Percentiles rank a stretch among this genome's conserved stretches.
These are phyloP conservation scores for Lordiphosa mommai DNA, from an alignment of 1,140 invertebrate species.

Conservation along the genomic window DNA sequence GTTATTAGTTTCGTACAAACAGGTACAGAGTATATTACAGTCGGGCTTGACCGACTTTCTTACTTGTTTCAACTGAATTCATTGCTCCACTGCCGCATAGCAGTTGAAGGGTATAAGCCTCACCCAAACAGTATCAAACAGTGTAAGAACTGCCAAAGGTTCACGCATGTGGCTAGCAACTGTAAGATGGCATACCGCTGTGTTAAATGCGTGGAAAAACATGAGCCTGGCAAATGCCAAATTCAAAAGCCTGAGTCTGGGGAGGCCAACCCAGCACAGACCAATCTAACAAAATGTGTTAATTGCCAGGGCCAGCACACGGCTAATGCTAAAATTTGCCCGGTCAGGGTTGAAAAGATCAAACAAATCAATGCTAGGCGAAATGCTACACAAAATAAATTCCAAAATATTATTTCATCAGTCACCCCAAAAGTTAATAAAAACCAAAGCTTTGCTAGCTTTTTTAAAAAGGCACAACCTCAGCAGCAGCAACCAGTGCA, in stretches of 20 bases:
- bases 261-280: background rate
- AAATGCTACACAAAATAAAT: background rate
- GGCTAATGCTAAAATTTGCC: too few species aligned
- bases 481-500: background rate
- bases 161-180: background rate
- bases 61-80: too few species aligned
- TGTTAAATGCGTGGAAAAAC: background rate
- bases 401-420: background rate
- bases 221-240: background rate
- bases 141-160: background rate
- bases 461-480: background rate
- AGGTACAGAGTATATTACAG: too few species aligned
- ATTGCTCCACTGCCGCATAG: too few species aligned
- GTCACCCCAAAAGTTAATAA: too few species aligned
- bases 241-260: background rate
- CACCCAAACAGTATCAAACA: background rate
- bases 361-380: background rate
- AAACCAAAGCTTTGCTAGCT: background rate
- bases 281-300: background rate
- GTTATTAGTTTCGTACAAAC: too few species aligned
- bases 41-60: too few species aligned
- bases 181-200: slow-evolving; percentile 6
- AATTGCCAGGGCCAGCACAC: background rate
- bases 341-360: background rate
- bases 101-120: background rate